phyloP scores from a whole-genome alignment of 2,113 vertebrate genomes.

The Leptobrachium ailaonicum region DNA sequence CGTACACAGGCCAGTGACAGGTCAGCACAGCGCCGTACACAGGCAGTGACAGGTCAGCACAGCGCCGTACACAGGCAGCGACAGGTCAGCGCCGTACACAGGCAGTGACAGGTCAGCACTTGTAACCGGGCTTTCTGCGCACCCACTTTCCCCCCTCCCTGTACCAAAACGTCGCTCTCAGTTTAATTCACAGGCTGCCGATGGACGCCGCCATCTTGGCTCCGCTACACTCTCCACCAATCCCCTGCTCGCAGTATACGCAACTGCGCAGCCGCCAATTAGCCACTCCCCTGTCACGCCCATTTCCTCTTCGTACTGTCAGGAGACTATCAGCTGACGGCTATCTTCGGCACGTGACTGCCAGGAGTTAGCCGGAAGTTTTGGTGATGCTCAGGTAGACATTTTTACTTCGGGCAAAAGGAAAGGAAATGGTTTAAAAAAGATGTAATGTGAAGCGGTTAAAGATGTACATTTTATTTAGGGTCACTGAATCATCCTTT shows the following conservation, averaged over 20 bases:
- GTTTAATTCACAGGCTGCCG: conserved; percentile 11
- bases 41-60: too few relatives aligned
- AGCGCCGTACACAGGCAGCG: too few relatives aligned
- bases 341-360: background rate
- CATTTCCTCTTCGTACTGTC: conserved; percentile 22
- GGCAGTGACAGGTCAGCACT: too few relatives aligned
- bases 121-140: too few relatives aligned
- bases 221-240: conserved; percentile 37
- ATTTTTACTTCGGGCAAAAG: conserved; percentile 18
- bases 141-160: background rate
- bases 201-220: conserved; percentile 45
- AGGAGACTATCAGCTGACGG: conserved; percentile 46
- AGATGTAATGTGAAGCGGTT: background rate
- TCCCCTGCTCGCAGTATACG: background rate
- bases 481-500: too few relatives aligned
- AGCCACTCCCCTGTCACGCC: background rate
- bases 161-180: background rate
- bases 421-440: background rate
- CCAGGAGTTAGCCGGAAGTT: background rate
- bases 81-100: too few relatives aligned
- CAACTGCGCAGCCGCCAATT: background rate
- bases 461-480: too few relatives aligned
- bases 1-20: too few relatives aligned
- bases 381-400: background rate
- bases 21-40: too few relatives aligned